A percentile compares a stretch with the other conserved stretches of the same genome.
These are phyloP conservation scores for Pseudomyrmex sp. DNA, from an alignment of 1,140 invertebrate genomes.

Conservation along the genomic window DNA sequence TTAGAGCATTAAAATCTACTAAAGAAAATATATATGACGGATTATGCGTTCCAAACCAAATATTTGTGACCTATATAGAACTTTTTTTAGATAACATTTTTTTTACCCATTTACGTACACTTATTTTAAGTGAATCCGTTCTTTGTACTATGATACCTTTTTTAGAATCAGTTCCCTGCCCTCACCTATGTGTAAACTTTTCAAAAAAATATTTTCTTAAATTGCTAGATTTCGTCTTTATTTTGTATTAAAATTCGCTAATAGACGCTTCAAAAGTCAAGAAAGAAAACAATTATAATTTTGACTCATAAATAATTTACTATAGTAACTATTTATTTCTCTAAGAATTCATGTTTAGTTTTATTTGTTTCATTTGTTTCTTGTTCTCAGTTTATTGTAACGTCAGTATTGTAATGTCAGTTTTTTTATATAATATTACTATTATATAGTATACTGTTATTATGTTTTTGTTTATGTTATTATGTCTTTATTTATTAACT, in stretches of 20 bases:
- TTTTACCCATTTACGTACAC: background rate
- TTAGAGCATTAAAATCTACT: constrained; percentile 1
- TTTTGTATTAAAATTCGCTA: constrained; percentile 13
- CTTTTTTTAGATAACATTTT: background rate
- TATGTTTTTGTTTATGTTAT: too few relatives aligned
- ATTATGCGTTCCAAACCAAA: constrained; percentile 13
- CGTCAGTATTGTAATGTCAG: background rate
- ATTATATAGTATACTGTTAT: too few relatives aligned
- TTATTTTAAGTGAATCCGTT: constrained; percentile 18
- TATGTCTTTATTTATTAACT: too few relatives aligned
- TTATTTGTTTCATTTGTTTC: background rate
- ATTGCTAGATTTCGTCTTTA: constrained; percentile 11
- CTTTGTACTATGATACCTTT: background rate
- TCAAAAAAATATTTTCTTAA: constrained; percentile 1
- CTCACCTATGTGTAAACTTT: constrained; percentile 16
- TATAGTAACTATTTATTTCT: background rate
- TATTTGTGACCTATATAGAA: constrained; percentile 6
- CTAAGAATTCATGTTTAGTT: background rate
- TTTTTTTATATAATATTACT: background rate
- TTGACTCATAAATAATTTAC: constrained; percentile 14
- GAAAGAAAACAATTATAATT: constrained; percentile 17
- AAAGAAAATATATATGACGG: constrained; percentile 6
- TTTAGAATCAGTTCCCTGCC: constrained; percentile 6
- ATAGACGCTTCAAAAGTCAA: constrained; percentile 7
- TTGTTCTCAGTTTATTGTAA: background rate